phyloP scores from a whole-genome alignment of 2,113 vertebrate genomes.

The Amblyopsis rosae region DNA sequence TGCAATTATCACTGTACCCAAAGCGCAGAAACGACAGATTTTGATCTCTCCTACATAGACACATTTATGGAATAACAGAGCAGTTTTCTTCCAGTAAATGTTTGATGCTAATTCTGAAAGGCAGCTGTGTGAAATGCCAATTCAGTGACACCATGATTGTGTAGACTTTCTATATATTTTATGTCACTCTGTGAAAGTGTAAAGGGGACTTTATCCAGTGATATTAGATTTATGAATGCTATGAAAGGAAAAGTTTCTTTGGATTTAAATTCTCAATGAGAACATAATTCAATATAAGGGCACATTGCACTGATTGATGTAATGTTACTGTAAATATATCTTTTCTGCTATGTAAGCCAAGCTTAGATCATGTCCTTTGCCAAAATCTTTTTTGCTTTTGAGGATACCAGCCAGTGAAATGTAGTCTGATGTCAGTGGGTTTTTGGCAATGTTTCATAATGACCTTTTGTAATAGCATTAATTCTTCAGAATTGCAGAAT shows the following conservation, averaged over 20 bases:
- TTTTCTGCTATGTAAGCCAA: conserved; percentile 34
- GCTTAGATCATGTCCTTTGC: conserved; percentile 35
- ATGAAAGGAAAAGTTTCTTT: conserved; percentile 32
- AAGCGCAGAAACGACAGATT: conserved; percentile 7
- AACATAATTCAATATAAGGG: conserved; percentile 44
- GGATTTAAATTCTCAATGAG: conserved; percentile 33
- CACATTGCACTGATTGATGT: conserved; percentile 51
- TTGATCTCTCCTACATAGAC: conserved; percentile 9
- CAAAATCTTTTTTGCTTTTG: conserved; percentile 50
- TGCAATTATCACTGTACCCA: neutral
- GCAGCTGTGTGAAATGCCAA: conserved; percentile 25
- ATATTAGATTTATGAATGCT: conserved; percentile 17
- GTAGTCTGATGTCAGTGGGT: conserved; percentile 46
- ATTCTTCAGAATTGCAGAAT: conserved; percentile 43
- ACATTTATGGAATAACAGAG: conserved; percentile 47
- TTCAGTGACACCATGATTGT: conserved; percentile 1
- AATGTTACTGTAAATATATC: conserved; percentile 62
- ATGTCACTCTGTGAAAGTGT: conserved; percentile 20
- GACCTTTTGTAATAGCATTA: conserved; percentile 40
- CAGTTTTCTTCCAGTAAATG: conserved; percentile 30
- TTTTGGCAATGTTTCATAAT: conserved; percentile 44
- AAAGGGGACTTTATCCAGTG: conserved; percentile 14
- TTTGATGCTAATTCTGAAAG: conserved; percentile 12
- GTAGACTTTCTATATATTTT: neutral
- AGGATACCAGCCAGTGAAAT: conserved; percentile 47